Base-by-base conservation (phyloP, 2,113 vertebrate genomes). In the Nothocercus nigrocapillus region DNA sequence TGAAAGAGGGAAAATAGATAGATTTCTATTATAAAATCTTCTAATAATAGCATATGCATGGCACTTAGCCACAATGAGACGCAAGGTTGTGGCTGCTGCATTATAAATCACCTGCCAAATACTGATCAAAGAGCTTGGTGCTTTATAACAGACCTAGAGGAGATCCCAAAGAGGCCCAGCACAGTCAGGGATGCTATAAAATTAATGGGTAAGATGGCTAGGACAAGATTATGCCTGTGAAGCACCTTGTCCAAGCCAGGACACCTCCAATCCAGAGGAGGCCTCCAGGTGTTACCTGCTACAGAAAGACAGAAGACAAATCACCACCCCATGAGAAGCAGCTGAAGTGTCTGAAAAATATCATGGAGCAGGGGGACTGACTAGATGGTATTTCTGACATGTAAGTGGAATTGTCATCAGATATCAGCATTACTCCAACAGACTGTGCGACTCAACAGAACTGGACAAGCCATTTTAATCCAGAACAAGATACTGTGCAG, bases 1-100 rank as follows among this genome's bases (percentile, higher is more conserved):
- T 69, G 78, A 49, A 67, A 75, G 88, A 76, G 44, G 93, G 70
- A 56, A 90, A 96, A 77, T 11, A 78, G 82, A 89, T 80, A 28
- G 77, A 85, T 80, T 85, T 90, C 75, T 16, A 44, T 44, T 44
- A 44, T 44, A 44, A 44, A 44, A 44, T 44, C 44, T 91, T 80
- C 80, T 92, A 72, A 53, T 63, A 45, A 30, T 85, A 69, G 73
- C 27, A n/a, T 18, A 79, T 36, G 16, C 70, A 68, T 4, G 42
- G 40, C 6, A 24, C 20, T 75, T 28, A 59, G 11, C 56, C 40
- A 4, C 28, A 82, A 58, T 14, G 45, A 58, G 61, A 94, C 42
- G 81, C 62, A 87, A 82, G 44, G 66, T 2, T 83, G 59, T 22
- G 34, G 38, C 3, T n/a, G n/a, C 66, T 82, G 49, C 58, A 45